Base-by-base conservation (phyloP, 1,140 invertebrate genomes). In the Agrypnia vestita region DNA sequence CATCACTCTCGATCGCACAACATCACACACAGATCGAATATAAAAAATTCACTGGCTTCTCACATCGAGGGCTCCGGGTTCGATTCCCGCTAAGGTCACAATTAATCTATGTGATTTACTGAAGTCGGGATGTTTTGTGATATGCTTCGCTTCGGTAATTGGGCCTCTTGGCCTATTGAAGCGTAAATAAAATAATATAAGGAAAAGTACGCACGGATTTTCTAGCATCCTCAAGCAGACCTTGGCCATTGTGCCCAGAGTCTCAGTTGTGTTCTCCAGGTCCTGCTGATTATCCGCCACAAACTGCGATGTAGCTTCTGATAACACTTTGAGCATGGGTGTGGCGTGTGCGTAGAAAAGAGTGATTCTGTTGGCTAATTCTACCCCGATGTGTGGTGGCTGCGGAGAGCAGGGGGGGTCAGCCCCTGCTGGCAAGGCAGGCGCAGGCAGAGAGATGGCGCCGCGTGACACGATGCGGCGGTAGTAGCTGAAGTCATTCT, bases 401-500 rank as follows among this genome's bases (percentile, higher is more conserved):
- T 85, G 85, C 13, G 88, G 89, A 7, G 91, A 92, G 86, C 9
- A 90, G 85, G 8, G 86, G 85, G 12, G 88, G 89, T 87, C 87
- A 72, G 84, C 90, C 85, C 67, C 43, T 3, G 86, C 46, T 1
- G 13, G n/a, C 46, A 15, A 17, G 0, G 25, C 11, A 0, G 15
- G 0, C 17, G 25, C n/a, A 4, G 73, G 25, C 4, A 61, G n/a
- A 12, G 55, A 84, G 81, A 90, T 75, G 81, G 91, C 84, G 0
- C 88, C 87, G n/a, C 96, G 90, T 78, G 93, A 96, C 15, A 97
- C 91, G 43, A 96, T 97, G 82, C 97, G 91, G 84, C 97, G 91
- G 88, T 98, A 98, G 88, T 97, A 98, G 87, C 96, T 98, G 86
- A 98, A 98, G 88, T 98, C 97, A 89, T 98, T 98, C 86, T 98